phyloP scores from a whole-genome alignment of 1,140 invertebrate genomes.

The Zaprionus ornatus region DNA sequence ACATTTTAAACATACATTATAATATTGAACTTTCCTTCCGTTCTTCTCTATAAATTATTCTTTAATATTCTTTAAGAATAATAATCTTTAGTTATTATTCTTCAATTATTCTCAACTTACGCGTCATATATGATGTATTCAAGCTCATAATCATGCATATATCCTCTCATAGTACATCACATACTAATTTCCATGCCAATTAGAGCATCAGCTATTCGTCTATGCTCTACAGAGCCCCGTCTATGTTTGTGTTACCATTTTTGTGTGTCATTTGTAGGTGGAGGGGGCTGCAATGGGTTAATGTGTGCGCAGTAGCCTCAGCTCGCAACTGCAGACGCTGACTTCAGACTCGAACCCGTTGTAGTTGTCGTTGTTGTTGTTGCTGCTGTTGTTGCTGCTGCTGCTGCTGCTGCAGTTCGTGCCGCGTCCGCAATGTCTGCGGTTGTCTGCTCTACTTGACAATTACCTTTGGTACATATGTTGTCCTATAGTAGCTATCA shows the following conservation, averaged over 20 bases:
- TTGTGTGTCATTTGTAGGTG: constrained; percentile 72
- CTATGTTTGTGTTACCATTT: constrained; percentile 73
- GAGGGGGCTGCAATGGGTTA: constrained; percentile 47
- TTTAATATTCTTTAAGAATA: too few relatives aligned
- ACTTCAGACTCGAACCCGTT: background rate
- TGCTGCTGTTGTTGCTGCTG: constrained; percentile 30
- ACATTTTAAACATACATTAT: too few relatives aligned
- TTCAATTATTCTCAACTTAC: background rate
- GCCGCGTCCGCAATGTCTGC: constrained; percentile 50
- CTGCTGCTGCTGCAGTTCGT: constrained; percentile 48
- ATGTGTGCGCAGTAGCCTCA: constrained; percentile 54
- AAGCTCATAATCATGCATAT: too few relatives aligned
- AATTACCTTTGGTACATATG: constrained; percentile 79
- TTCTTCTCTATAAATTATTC: too few relatives aligned
- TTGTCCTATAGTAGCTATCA: constrained; percentile 46
- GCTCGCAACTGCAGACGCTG: constrained; percentile 11
- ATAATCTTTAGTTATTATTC: too few relatives aligned
- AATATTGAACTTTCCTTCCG: too few relatives aligned
- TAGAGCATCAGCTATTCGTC: constrained; percentile 46
- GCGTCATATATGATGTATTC: background rate
- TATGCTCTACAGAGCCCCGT: background rate
- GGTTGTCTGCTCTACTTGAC: constrained; percentile 77
- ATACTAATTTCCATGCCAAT: background rate
- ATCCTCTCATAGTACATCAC: background rate
- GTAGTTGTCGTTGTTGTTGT: constrained; percentile 23